Conservation (phyloP, 2,888 invertebrate genomes). For the Syrphus vitripennis region DNA sequence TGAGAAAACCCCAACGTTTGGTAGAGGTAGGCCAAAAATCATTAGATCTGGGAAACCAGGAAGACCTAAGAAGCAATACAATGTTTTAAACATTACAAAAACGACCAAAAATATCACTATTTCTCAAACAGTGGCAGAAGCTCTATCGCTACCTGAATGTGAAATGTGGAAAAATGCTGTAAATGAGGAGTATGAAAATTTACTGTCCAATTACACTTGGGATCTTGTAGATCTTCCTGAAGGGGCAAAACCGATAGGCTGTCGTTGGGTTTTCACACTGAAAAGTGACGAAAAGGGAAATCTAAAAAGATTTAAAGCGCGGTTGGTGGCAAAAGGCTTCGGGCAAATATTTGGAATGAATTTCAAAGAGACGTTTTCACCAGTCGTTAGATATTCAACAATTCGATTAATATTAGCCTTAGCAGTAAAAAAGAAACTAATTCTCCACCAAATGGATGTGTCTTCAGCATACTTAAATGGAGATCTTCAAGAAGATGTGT, state of each 20-base stretch:
- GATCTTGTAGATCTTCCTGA: background rate
- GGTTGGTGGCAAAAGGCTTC: slow-evolving; percentile 63
- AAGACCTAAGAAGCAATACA: background rate
- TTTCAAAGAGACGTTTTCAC: slow-evolving; percentile 66
- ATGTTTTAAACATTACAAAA: background rate
- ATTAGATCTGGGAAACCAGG: background rate
- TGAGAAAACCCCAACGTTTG: background rate
- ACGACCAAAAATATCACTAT: background rate
- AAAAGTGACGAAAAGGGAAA: background rate
- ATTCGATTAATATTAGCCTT: slow-evolving; percentile 68
- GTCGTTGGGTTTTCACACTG: background rate
- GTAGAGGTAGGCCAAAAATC: background rate
- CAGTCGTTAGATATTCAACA: slow-evolving; percentile 54
- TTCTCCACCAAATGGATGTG: slow-evolving; percentile 71
- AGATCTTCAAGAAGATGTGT: too few relatives aligned
- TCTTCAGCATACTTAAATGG: slow-evolving; percentile 71
- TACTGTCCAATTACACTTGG: background rate
- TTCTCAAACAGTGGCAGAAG: background rate
- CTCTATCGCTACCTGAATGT: background rate
- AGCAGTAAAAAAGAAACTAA: slow-evolving; percentile 59
- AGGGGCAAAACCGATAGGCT: background rate
- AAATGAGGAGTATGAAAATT: background rate
- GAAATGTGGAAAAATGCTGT: background rate
- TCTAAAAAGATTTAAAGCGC: too few relatives aligned
- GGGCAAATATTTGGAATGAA: slow-evolving; percentile 56